Evolutionary conservation across 2,888 invertebrate species (phyloP).

Genomic region (Drosophila niveifrons): DNA sequence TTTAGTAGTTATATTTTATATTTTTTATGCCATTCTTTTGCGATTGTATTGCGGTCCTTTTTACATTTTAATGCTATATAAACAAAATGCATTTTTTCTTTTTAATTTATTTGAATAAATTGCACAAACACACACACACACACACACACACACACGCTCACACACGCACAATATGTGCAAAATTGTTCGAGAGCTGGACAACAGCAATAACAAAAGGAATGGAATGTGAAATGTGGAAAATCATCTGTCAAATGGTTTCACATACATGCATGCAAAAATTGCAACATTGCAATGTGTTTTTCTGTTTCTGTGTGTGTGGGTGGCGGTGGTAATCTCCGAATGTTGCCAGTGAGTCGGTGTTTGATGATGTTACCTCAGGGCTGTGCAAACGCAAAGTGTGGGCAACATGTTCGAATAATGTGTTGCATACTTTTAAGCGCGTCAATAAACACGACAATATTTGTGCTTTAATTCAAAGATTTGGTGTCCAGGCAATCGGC

Average conservation of each 20-base stretch:
- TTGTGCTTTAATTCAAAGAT: constrained; percentile 12
- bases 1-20: neutral
- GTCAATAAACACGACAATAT: constrained; percentile 30
- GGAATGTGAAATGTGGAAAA: constrained; percentile 70
- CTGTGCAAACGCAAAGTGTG: neutral
- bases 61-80: constrained; percentile 60
- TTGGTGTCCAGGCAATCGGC: constrained; percentile 11
- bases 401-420: constrained; percentile 29
- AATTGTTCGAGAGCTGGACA: constrained; percentile 26
- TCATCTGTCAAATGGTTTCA: constrained; percentile 66
- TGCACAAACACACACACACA: constrained; percentile 22
- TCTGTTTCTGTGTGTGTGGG: too few species aligned
- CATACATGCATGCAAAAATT: constrained; percentile 42
- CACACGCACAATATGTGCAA: constrained; percentile 34
- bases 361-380: constrained; percentile 14
- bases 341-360: constrained; percentile 20
- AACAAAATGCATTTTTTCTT: constrained; percentile 43
- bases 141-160: too few species aligned
- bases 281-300: constrained; percentile 41
- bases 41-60: constrained; percentile 55
- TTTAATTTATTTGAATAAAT: constrained; percentile 56
- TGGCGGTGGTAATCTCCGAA: constrained; percentile 45
- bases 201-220: constrained; percentile 28
- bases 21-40: constrained; percentile 27
- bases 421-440: constrained; percentile 64